Base-by-base conservation (phyloP, 1,140 invertebrate species). In the Palaemon carinicauda region DNA sequence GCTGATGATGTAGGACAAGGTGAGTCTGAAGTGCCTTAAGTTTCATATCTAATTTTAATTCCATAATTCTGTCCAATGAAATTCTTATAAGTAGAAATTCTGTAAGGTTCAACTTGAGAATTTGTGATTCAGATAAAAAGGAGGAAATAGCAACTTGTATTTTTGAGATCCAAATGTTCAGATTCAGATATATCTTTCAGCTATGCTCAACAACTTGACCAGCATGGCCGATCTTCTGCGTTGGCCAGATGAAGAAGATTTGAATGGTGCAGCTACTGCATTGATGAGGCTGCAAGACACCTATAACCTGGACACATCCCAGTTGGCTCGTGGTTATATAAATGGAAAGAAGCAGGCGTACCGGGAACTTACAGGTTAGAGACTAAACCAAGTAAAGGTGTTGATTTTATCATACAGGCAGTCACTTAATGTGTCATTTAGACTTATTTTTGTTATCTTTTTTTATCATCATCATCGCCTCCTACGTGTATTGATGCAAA, bases 211-310 rank as follows among this genome's bases (percentile, higher is more conserved):
- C 27, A 89, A 89, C 53, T 69, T 89, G 52, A 80, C 83, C 9
- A 85, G 73, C 65, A 82, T 81, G 79, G 79, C 85, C 27, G 79
- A 81, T 33, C 71, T 89, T 17, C 82, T 89, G 41, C 77, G 80
- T 19, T 89, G 85, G 85, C 97, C 97, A 5, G 94, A 95, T 4
- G 94, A 97, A 89, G 97, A 98, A 92, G 98, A 99, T 92, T 92
- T 99, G 73, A 96, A 95, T 90, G 98, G 98, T 1, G 98, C 98
- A 10, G 98, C 98, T 7, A 95, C 96, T 73, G 98, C 98, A 15
- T 92, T 99, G 77, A 96, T 98, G 88, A 93, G 98, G 83, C 93
- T 99, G n/a, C 98, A 99, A 92, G 97, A 99, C 91, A 99, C 98
- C 9, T 99, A 99, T 92, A 94, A 96, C 88, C 93, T 99, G 52